Evolutionary conservation across 2,113 vertebrate species (phyloP), one percentile per base, ranked within the genome.

Genomic region (Dipodomys stephensi): DNA sequence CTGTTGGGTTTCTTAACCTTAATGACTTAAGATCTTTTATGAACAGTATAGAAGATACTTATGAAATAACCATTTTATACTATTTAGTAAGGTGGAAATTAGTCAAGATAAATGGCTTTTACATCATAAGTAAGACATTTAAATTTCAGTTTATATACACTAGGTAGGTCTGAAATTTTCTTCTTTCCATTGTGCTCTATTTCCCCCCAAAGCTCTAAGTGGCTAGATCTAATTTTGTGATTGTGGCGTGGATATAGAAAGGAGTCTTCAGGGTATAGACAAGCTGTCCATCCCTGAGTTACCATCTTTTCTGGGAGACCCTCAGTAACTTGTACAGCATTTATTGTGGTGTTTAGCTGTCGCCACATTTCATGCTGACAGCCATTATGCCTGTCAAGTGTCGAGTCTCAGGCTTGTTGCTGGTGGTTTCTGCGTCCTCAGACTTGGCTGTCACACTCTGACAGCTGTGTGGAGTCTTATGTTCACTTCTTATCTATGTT

Each of bases 51-150:
- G 25, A 93, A 87, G 25, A 84, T 12, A 62, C 9, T 88, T 1
- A 13, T 6, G 30, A 78, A 76, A 13, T 53, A 85, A 73, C 19
- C 32, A 11, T 49, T 71, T 62, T 80, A 27, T 49, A 57, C 32
- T 73, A 68, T 71, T 78, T 67, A 10, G 1, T 77, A 53, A 46
- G 2, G 32, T 57, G 20, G 30, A 83, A 90, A 80, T 68, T 62
- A 32, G 71, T 53, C 57, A 12, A 12, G 23, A 18, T 23, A n/a
- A 81, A 67, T 25, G 1, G 2, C 5, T 28, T 88, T 90, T 73
- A 2, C 27, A 27, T 79, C 32, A 79, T 71, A 96, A 90, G 16
- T 57, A 39, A 46, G 53, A 27, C 3, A 78, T 83, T 91, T 62
- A 18, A 73, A 23, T 84, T 69, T 18, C 35, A 27, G 62, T 88